A percentile compares a stretch with the other conserved stretches of the same genome.
phyloP scores from a whole-genome alignment of 2,888 invertebrate species.

The Conops quadrifasciatus region DNA sequence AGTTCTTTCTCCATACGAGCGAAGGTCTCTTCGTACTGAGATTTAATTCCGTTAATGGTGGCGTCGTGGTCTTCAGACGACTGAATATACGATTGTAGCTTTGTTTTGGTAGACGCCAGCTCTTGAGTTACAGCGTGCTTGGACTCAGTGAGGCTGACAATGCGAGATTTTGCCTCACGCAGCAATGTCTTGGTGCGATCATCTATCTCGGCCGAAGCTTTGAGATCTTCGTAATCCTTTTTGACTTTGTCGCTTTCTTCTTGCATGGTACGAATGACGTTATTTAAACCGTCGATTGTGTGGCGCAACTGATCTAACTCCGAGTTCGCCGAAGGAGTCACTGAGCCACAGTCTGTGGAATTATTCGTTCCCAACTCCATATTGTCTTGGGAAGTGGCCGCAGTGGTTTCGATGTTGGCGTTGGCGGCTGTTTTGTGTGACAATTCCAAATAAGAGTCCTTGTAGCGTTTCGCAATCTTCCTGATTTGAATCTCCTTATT shows the following conservation, averaged over 20 bases:
- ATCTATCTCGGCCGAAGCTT: constrained; percentile 75
- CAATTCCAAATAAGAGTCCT: constrained; percentile 83
- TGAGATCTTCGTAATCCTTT: constrained; percentile 73
- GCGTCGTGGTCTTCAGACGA: constrained; percentile 70
- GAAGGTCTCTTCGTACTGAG: constrained; percentile 76
- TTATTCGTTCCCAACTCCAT: constrained; percentile 63
- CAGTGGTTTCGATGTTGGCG: constrained; percentile 66
- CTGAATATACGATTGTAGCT: constrained; percentile 68
- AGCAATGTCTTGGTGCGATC: constrained; percentile 74
- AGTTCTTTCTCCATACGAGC: constrained; percentile 78
- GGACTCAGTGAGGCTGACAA: constrained; percentile 76
- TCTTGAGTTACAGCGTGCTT: constrained; percentile 72
- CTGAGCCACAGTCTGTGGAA: constrained; percentile 60
- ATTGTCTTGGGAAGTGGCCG: constrained; percentile 61
- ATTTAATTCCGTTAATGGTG: constrained; percentile 71
- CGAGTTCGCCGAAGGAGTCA: constrained; percentile 48
- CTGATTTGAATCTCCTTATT: constrained; percentile 79
- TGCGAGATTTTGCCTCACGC: constrained; percentile 78
- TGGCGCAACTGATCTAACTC: constrained; percentile 65
- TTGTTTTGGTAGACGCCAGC: constrained; percentile 68
- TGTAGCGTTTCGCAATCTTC: constrained; percentile 93
- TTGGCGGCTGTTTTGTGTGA: constrained; percentile 73
- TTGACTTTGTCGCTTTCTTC: constrained; percentile 69
- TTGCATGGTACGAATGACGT: constrained; percentile 63
- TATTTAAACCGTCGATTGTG: constrained; percentile 64